Evolutionary conservation across 1,140 invertebrate genomes (phyloP), one percentile per base, ranked within the genome.

Genomic region (Polypedilum vanderplanki): DNA sequence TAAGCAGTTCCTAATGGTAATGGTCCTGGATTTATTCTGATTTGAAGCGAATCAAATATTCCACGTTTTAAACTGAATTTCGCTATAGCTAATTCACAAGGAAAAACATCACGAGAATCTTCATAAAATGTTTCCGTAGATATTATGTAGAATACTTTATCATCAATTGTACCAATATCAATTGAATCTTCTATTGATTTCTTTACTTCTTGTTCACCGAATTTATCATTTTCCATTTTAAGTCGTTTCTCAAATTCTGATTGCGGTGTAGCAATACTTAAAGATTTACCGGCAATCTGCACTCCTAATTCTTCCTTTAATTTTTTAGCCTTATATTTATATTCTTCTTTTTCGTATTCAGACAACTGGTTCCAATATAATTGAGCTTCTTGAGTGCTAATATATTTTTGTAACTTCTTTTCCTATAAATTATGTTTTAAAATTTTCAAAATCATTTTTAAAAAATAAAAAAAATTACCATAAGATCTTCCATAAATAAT

Each of bases 281-380:
- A 33, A 20, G 15, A 18, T 4, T 70, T 22, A 9, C 20, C 18
- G 65, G 5, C 10, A 20, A 4, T 20, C 20, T 20, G 17, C 1
- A 20, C 8, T 20, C 3, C 1, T 7, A 17, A 7, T 15, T 17
- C 10, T 3, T 2, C 2, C 8, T 15, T 57, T 17, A 57, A 3
- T 57, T 17, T 57, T 70, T 70, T 70, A 18, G 65, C 65, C 10
- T 10, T 70, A 1, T 70, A 17, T 70, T 70, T 70, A 18, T 70
- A 70, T 22, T 18, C 18, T 20, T 70, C 65, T 7, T 70, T 70
- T 18, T 70, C 65, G 20, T n/a, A 9, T 20, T 18, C 65, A 20
- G 65, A 18, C 17, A 70, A 12, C 20, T 70, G 7, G 9, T 70
- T 22, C 65, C 65, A 70, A 10, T 18, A 10, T 70, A 7, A 17